Evolutionary conservation across 2,113 vertebrate genomes (phyloP).

Genomic region (Hippocampus comes): DNA sequence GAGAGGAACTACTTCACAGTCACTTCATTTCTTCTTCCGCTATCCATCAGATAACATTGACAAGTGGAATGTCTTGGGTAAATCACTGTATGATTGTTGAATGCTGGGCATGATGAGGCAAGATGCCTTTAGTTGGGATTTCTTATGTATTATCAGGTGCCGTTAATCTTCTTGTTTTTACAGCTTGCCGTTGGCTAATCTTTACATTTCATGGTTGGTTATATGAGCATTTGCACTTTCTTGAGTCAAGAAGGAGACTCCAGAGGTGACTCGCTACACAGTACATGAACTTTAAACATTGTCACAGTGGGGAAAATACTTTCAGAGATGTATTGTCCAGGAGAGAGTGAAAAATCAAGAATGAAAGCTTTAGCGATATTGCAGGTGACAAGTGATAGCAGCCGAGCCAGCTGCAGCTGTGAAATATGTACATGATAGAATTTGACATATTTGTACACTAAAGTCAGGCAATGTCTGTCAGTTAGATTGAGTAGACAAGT

Average conservation of each 20-base stretch:
- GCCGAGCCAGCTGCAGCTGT: neutral
- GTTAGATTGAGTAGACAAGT: neutral
- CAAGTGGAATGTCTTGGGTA: neutral
- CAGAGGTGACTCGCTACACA: neutral
- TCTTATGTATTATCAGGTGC: neutral
- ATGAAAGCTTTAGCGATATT: neutral
- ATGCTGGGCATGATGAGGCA: neutral
- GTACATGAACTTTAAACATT: neutral
- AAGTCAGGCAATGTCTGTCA: neutral
- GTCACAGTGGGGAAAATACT: neutral
- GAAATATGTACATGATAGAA: neutral
- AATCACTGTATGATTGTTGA: neutral
- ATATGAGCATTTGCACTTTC: neutral
- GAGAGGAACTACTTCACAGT: neutral
- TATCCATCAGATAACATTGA: neutral
- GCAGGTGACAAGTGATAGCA: neutral
- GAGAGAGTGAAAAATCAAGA: neutral
- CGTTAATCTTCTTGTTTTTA: neutral
- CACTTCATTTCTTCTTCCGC: neutral
- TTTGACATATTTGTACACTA: neutral
- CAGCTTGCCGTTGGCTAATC: neutral
- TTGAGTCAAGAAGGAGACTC: neutral
- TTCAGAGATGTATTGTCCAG: neutral
- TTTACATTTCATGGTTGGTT: neutral
- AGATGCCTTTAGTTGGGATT: neutral